These are phyloP conservation scores for Botrylloides violaceus DNA, from an alignment of 23 tunicate species.

Conservation along the genomic window DNA sequence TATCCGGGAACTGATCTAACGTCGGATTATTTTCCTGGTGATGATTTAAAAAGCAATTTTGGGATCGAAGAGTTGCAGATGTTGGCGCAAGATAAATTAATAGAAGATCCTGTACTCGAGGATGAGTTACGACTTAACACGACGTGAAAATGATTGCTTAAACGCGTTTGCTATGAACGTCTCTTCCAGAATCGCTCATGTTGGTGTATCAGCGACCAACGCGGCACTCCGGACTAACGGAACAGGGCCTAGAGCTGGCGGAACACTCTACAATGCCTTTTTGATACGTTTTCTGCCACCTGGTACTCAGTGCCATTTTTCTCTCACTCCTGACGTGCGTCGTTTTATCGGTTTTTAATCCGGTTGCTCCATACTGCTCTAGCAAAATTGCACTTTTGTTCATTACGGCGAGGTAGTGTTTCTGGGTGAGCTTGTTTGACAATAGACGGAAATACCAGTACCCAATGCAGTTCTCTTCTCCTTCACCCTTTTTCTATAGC, in stretches of 20 bases:
- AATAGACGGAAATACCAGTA: too few species aligned
- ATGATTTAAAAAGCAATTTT: slow-evolving; percentile 60
- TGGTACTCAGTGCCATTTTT: neutral
- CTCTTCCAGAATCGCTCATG: neutral
- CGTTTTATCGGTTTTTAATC: neutral
- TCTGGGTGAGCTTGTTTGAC: too few species aligned
- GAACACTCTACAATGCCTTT: neutral
- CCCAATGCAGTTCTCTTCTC: too few species aligned
- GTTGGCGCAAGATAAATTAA: slow-evolving; percentile 49
- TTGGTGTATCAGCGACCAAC: too few species aligned
- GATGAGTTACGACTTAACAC: slow-evolving; percentile 35
- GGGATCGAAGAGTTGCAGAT: slow-evolving; percentile 85
- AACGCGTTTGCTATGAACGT: neutral
- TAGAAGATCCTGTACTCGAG: slow-evolving; percentile 74
- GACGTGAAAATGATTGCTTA: neutral
- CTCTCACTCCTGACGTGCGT: neutral
- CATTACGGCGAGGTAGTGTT: too few species aligned
- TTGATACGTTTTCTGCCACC: too few species aligned
- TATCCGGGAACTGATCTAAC: slow-evolving; percentile 15
- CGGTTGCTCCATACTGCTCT: too few species aligned
- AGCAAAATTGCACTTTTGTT: too few species aligned
- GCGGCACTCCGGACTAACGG: too few species aligned
- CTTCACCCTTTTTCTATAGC: too few species aligned
- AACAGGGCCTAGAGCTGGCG: neutral
- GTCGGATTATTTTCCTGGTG: slow-evolving; percentile 65